These are phyloP conservation scores for Polydrusus cervinus DNA, from an alignment of 2,888 invertebrate species.

Conservation along the genomic window DNA sequence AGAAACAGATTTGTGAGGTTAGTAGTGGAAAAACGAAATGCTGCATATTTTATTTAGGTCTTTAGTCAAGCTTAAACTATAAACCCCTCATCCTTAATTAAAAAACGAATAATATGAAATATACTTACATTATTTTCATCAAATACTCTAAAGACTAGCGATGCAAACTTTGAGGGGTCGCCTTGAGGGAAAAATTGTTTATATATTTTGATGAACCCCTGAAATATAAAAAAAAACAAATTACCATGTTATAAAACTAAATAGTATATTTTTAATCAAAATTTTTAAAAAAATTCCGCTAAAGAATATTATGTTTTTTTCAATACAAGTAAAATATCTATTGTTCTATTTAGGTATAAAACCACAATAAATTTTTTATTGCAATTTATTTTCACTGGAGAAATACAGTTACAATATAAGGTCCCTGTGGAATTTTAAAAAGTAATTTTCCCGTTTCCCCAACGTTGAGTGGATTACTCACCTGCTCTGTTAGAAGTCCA, in stretches of 20 bases:
- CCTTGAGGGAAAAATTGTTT: conserved; percentile 99
- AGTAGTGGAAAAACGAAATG: too few species aligned
- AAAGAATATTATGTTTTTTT: too few species aligned
- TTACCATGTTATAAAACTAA: conserved; percentile 45
- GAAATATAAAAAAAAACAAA: conserved; percentile 68
- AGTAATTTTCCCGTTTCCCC: conserved; percentile 7
- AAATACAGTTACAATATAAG: too few species aligned
- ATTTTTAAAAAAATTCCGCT: too few species aligned
- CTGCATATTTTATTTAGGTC: too few species aligned
- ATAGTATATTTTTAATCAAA: too few species aligned
- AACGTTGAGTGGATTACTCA: conserved; percentile 68
- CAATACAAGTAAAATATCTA: too few species aligned
- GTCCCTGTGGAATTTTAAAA: neutral
- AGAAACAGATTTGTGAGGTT: too few species aligned
- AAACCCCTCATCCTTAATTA: too few species aligned
- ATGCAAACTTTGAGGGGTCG: conserved; percentile 98
- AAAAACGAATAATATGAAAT: too few species aligned
- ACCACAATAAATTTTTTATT: neutral
- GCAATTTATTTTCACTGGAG: too few species aligned
- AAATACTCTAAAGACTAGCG: conserved; percentile 97
- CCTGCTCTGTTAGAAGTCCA: conserved; percentile 95
- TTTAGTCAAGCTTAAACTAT: too few species aligned
- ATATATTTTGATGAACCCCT: conserved; percentile 99
- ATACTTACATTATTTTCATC: conserved; percentile 97
- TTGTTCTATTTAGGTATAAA: neutral